A percentile compares a stretch with the other conserved stretches of the same genome.
Conservation (phyloP, 2,113 vertebrate genomes). For the Piaya cayana region DNA sequence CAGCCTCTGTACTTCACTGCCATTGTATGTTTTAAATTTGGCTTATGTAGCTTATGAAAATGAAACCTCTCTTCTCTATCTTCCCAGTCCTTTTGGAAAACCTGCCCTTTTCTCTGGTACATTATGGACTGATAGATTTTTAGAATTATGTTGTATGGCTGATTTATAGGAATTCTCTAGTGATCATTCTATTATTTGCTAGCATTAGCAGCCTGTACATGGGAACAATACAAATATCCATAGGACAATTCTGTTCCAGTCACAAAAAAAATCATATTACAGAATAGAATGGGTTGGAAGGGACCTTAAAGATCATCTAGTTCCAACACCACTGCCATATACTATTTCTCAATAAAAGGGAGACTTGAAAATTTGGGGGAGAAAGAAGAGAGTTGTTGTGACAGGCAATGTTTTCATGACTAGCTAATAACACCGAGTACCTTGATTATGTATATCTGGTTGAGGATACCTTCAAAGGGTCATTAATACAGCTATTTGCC, state of each 20-base stretch:
- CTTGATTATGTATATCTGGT: background rate
- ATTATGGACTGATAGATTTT: background rate
- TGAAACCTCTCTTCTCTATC: background rate
- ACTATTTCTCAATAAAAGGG: background rate
- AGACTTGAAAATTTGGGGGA: background rate
- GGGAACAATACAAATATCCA: background rate
- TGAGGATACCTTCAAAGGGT: background rate
- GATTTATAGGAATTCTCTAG: background rate
- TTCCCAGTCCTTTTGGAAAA: background rate
- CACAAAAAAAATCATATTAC: background rate
- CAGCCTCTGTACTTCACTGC: background rate
- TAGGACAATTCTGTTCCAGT: background rate
- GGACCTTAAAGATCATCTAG: too few relatives aligned
- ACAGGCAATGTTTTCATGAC: background rate
- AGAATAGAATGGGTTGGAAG: too few relatives aligned
- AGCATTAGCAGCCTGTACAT: background rate
- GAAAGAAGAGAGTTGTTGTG: background rate
- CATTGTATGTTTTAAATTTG: background rate
- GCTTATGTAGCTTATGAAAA: background rate
- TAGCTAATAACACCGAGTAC: background rate
- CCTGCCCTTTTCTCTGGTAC: background rate
- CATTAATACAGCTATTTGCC: background rate
- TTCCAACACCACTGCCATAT: too few relatives aligned
- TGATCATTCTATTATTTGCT: background rate
- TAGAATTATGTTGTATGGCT: background rate